Conservation (phyloP, 2,797 vertebrate species). For the Nyctibius grandis region DNA sequence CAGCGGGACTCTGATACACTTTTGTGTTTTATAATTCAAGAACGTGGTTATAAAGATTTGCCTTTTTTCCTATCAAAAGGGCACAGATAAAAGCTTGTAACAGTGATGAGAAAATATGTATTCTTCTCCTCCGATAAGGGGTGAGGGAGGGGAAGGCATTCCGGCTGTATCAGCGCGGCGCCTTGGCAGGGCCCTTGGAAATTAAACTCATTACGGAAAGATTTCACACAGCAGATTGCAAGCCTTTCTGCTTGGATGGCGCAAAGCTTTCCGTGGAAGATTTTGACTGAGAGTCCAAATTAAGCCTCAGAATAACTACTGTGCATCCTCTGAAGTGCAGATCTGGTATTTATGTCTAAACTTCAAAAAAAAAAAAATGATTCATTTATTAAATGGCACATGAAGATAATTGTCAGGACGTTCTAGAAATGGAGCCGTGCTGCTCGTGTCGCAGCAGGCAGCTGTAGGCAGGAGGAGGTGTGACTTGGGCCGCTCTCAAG, state of each 20-base stretch:
- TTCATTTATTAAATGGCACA: neutral
- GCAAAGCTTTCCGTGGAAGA: neutral
- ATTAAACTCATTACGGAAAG: conserved; percentile 62
- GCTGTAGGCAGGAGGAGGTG: fast-evolving
- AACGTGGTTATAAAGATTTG: neutral
- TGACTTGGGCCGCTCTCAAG: neutral
- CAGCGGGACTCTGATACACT: neutral
- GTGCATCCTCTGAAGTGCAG: conserved; percentile 5
- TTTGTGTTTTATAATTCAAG: neutral
- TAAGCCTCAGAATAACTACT: conserved; percentile 25
- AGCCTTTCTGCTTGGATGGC: neutral
- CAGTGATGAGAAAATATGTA: neutral
- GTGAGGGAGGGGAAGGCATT: neutral
- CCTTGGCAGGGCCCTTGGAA: conserved; percentile 42
- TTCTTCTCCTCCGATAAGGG: neutral
- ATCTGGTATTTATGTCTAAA: conserved; percentile 46
- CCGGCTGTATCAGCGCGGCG: neutral
- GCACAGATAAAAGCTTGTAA: conserved; percentile 1
- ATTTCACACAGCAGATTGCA: conserved; percentile 16
- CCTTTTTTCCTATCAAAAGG: neutral
- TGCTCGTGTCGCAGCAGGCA: neutral
- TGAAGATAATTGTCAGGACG: neutral
- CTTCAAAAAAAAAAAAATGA: conserved; percentile 17
- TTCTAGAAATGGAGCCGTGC: neutral
- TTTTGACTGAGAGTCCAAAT: conserved; percentile 59